Evolutionary conservation across 1,140 invertebrate genomes (phyloP).

Genomic region (Ostrea edulis): DNA sequence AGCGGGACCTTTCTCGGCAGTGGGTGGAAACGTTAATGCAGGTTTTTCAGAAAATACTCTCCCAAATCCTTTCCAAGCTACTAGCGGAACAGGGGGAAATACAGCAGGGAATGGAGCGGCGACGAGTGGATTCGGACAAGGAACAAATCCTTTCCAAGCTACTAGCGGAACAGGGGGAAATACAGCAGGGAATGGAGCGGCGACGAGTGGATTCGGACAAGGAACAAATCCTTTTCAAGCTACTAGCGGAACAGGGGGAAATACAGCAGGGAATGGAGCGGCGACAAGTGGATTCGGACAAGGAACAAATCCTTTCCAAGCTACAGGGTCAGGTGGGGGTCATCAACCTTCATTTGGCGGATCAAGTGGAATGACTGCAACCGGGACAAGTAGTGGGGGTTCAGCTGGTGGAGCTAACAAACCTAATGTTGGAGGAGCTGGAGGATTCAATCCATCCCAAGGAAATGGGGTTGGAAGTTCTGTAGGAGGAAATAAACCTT

Average conservation of each 20-base stretch:
- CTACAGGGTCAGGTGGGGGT: not conserved
- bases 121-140: not conserved
- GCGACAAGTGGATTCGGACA: not conserved
- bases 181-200: not conserved
- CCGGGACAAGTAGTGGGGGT: not conserved
- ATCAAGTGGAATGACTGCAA: not conserved
- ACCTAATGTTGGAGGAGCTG: not conserved
- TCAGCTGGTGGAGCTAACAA: not conserved
- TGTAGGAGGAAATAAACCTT: conserved; percentile 26
- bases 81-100: not conserved
- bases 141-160: not conserved
- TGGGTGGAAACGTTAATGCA: conserved; percentile 12
- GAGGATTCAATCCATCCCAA: conserved; percentile 24
- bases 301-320: not conserved
- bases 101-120: not conserved
- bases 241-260: not conserved
- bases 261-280: not conserved
- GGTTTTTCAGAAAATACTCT: conserved; percentile 1
- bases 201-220: not conserved
- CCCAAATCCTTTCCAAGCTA: conserved; percentile 37
- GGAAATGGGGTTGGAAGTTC: not conserved
- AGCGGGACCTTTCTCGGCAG: conserved; percentile 34
- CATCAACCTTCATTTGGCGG: not conserved
- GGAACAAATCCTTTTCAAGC: not conserved
- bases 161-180: not conserved